A percentile compares a stretch with the other conserved stretches of the same genome.
These are phyloP conservation scores for Pyrrhosoma nymphula DNA, from an alignment of 2,888 invertebrate species.

Conservation along the genomic window DNA sequence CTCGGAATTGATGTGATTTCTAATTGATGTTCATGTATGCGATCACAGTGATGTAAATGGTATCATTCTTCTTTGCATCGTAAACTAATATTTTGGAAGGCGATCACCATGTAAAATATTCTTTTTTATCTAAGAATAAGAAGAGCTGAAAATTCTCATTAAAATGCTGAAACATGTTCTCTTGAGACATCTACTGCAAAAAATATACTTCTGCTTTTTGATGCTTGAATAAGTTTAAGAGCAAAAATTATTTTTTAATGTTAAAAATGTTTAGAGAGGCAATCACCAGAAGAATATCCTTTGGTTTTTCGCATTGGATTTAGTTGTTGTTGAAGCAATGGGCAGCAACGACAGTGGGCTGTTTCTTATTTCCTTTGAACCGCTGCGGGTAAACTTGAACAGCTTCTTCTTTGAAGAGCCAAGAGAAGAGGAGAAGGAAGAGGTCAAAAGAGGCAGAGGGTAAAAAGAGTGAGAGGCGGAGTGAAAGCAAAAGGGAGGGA, in stretches of 20 bases:
- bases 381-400: neutral
- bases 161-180: neutral
- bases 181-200: neutral
- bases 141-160: neutral
- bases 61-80: too few relatives aligned
- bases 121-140: neutral
- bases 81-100: too few relatives aligned
- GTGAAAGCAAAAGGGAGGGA: constrained; percentile 70
- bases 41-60: too few relatives aligned
- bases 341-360: neutral
- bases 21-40: too few relatives aligned
- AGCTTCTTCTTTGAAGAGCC: neutral
- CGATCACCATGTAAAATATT: too few relatives aligned
- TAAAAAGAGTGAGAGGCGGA: constrained; percentile 6
- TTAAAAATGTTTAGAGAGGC: neutral
- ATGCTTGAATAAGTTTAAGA: neutral
- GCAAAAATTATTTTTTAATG: neutral
- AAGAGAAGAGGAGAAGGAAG: neutral
- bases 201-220: too few relatives aligned
- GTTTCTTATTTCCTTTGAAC: neutral
- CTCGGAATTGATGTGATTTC: too few relatives aligned
- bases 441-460: neutral
- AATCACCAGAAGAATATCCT: neutral
- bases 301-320: neutral
- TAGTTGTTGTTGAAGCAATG: neutral